Evolutionary conservation across 2,113 vertebrate genomes (phyloP).

Genomic region (Osmerus mordax): DNA sequence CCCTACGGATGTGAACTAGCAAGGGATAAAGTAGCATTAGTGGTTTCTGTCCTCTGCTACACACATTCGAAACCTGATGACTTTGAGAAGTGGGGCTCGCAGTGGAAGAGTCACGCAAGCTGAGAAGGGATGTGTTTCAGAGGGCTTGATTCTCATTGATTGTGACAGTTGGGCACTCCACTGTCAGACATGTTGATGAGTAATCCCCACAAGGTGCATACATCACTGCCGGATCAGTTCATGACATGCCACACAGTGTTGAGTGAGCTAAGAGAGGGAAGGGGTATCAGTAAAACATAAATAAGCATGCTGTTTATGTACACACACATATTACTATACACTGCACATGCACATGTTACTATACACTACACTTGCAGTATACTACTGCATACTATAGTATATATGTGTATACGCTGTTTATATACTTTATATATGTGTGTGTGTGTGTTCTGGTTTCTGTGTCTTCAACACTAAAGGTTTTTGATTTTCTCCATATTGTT

Average conservation of each 20-base stretch:
- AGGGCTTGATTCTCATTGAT: slow-evolving; percentile 57
- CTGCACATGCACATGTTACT: too few species aligned
- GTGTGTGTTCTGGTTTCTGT: too few species aligned
- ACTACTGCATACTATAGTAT: too few species aligned
- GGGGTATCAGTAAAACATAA: background rate
- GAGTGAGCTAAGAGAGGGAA: background rate
- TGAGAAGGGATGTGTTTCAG: background rate
- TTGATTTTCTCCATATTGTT: too few species aligned
- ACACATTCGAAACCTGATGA: slow-evolving; percentile 17
- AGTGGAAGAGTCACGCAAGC: slow-evolving; percentile 9
- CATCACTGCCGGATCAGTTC: slow-evolving; percentile 39
- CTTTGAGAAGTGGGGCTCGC: slow-evolving; percentile 46
- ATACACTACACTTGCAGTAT: too few species aligned
- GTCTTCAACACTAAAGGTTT: too few species aligned
- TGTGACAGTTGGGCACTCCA: slow-evolving; percentile 56
- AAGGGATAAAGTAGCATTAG: background rate
- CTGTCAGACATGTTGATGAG: slow-evolving; percentile 50
- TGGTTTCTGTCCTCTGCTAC: background rate
- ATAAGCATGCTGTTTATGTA: background rate
- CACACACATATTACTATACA: too few species aligned
- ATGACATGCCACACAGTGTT: slow-evolving; percentile 22
- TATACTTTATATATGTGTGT: too few species aligned
- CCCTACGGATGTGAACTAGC: too few species aligned
- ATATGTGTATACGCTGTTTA: too few species aligned
- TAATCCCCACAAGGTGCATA: slow-evolving; percentile 27